phyloP scores from a whole-genome alignment of 2,888 invertebrate genomes.

The Pyrgus malvae region DNA sequence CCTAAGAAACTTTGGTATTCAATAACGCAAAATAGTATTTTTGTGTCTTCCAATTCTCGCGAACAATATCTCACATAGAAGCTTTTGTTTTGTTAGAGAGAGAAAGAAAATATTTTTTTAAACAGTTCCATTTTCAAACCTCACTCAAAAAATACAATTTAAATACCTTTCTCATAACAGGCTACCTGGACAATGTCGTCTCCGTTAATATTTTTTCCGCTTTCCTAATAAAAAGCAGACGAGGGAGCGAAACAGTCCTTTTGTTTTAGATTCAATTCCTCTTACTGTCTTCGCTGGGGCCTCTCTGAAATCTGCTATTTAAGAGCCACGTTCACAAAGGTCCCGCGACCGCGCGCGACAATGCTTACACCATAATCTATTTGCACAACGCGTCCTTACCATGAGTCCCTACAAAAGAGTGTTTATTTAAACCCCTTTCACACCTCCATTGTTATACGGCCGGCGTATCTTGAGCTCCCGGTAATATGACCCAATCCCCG shows the following conservation, averaged over 20 bases:
- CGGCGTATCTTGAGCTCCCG: constrained; percentile 46
- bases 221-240: constrained; percentile 16
- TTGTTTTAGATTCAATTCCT: constrained; percentile 24
- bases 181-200: too few relatives aligned
- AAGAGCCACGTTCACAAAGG: constrained; percentile 24
- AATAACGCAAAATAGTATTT: too few relatives aligned
- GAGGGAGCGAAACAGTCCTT: constrained; percentile 14
- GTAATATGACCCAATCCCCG: constrained; percentile 38
- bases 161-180: not conserved
- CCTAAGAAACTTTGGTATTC: too few relatives aligned
- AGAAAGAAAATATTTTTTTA: too few relatives aligned
- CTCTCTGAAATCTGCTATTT: constrained; percentile 28
- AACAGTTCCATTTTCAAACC: too few relatives aligned
- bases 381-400: constrained; percentile 67
- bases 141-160: too few relatives aligned
- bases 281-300: constrained; percentile 6
- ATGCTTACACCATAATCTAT: constrained; percentile 70
- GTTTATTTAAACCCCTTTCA: constrained; percentile 80
- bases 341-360: constrained; percentile 40
- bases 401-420: constrained; percentile 73
- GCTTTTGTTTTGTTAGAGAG: too few relatives aligned
- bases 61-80: too few relatives aligned
- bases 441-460: constrained; percentile 70
- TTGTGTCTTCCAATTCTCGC: too few relatives aligned
- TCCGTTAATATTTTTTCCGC: not conserved